Base-by-base conservation (phyloP, 2,888 invertebrate genomes). In the Eupsilia transversa region DNA sequence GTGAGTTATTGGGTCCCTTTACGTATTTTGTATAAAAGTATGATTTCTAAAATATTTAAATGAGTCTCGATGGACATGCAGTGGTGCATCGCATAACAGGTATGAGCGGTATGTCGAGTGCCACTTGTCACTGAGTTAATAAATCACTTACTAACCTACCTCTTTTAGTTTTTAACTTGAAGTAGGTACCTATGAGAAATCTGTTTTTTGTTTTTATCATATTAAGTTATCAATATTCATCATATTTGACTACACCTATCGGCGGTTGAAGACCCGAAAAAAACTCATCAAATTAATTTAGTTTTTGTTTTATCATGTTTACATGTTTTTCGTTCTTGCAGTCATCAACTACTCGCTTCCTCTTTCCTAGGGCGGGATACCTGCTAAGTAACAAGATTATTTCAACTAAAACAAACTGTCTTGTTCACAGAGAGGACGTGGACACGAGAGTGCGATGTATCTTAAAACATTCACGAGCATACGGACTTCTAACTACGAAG, bases 391-490 rank as follows among this genome's bases (percentile, higher is more conserved):
- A 49, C 17, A 23, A 41, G 23, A 17, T 17, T 33, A 33, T 27
- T 27, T 23, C 1, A 70, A 49, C 56, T 12, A 49, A 46, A 12
- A 14, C 3, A n/a, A 30, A 38, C 27, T 63, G 1, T 49, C 23
- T 72, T 65, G 57, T 78, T 66, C 30, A 27, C 78, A 83, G 83
- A 69, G 35, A 49, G 54, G 35, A 77, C 65, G 73, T 59, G 59
- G 1, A 17, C 35, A 49, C 67, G 33, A 41, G 63, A 72, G 41
- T 60, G 82, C 70, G 61, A 78, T 78, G 83, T 70, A 57, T 70
- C 60, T n/a, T 30, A n/a, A 30, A 38, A 63, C 49, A 49, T n/a
- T 60, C 20, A 66, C 54, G 65, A 74, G 67, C 63, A 69, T 10
- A 52, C 54, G 68, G 72, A 77, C 35, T 27, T 68, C 35, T 52